Evolutionary conservation across 1,140 invertebrate species (phyloP).

Genomic region (Octopus bimaculoides): DNA sequence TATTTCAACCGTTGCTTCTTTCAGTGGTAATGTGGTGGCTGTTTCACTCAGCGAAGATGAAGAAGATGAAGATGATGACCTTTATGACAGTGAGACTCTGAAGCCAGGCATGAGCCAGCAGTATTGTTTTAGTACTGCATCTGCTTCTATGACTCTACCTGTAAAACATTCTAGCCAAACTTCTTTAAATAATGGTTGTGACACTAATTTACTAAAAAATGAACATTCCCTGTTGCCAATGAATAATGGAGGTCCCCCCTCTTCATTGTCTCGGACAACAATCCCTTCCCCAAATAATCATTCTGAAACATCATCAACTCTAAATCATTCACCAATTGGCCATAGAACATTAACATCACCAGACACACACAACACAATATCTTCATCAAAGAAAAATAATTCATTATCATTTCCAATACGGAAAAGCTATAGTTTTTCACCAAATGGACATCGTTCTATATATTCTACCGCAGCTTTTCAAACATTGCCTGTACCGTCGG

Average conservation of each 20-base stretch:
- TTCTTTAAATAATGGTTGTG: background rate
- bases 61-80: background rate
- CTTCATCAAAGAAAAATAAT: no score
- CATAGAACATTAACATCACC: background rate
- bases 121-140: no score
- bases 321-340: background rate
- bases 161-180: background rate
- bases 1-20: background rate
- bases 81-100: constrained; percentile 1
- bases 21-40: background rate
- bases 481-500: no score
- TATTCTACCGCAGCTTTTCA: no score
- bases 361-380: no score
- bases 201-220: background rate
- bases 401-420: no score
- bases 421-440: no score
- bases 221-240: background rate
- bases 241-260: background rate
- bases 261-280: background rate
- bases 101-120: background rate
- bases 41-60: background rate
- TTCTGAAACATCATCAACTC: background rate
- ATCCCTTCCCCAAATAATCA: background rate
- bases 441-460: no score
- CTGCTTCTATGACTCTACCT: background rate